Percentiles rank a stretch among this genome's conserved stretches.
Conservation (phyloP, 23 tunicate species). For the Ascidia mentula region DNA sequence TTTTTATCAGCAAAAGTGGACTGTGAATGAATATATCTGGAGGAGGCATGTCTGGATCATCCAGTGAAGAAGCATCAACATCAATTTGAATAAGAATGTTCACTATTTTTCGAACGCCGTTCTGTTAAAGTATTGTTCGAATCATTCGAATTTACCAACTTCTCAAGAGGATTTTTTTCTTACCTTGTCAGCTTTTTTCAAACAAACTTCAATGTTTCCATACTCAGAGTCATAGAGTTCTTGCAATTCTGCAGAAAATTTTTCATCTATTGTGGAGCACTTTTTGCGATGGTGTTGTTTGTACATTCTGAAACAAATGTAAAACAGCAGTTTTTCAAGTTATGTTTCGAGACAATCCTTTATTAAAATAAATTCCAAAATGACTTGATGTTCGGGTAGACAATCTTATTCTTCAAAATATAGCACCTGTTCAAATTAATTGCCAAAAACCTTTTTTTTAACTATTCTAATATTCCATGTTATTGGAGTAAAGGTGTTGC, state of each 20-base stretch:
- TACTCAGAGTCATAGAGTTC: constrained; percentile 34
- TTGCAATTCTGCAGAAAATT: constrained; percentile 35
- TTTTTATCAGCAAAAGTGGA: constrained; percentile 64
- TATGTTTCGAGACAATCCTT: too few species aligned
- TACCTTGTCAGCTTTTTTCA: constrained; percentile 40
- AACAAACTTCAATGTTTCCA: constrained; percentile 39
- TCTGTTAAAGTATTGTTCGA: neutral
- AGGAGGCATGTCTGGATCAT: constrained; percentile 34
- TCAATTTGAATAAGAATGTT: constrained; percentile 40
- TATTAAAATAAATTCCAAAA: too few species aligned
- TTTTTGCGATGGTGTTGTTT: constrained; percentile 61
- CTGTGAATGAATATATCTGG: constrained; percentile 43
- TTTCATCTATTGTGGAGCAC: constrained; percentile 31
- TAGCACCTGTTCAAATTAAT: too few species aligned
- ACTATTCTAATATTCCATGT: too few species aligned
- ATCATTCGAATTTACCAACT: neutral
- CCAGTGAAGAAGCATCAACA: constrained; percentile 18
- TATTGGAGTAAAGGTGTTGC: too few species aligned
- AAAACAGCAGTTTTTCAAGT: too few species aligned
- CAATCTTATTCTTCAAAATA: too few species aligned
- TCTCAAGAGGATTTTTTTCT: neutral
- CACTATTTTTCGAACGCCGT: constrained; percentile 20
- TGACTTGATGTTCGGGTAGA: too few species aligned
- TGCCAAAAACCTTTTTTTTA: too few species aligned
- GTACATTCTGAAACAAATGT: constrained; percentile 29